Evolutionary conservation across 2,113 vertebrate species (phyloP).

Genomic region (Rhineura floridana): DNA sequence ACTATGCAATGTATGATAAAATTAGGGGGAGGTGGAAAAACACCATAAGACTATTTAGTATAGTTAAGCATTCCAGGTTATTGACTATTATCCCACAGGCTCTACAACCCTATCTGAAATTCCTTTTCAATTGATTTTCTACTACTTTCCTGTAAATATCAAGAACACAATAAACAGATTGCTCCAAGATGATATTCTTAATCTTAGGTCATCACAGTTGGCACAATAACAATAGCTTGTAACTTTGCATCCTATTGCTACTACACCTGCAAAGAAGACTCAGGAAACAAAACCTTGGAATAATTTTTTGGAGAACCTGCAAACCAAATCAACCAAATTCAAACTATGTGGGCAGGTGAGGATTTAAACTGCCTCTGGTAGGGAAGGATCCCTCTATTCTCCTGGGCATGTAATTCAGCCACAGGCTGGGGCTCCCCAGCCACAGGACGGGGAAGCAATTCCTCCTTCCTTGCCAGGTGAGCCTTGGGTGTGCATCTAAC

Average conservation of each 20-base stretch:
- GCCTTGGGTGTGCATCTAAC: no score
- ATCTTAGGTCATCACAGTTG: background rate
- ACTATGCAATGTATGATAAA: background rate
- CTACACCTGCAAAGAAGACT: no score
- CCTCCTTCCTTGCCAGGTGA: no score
- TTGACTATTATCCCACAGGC: background rate
- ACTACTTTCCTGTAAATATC: background rate
- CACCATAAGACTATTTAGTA: background rate
- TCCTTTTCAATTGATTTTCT: background rate
- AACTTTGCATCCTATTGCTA: background rate
- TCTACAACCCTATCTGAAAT: background rate
- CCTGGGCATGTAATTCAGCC: no score
- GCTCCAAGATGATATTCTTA: background rate
- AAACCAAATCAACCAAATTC: no score
- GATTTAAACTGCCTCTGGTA: no score
- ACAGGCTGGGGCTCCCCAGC: no score
- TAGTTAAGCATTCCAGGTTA: background rate
- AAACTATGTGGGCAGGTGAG: no score
- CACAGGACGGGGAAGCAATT: no score
- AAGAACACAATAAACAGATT: background rate
- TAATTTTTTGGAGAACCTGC: no score
- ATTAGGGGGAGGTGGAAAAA: background rate
- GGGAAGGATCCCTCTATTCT: no score
- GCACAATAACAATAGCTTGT: background rate
- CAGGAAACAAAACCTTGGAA: no score